Conservation (phyloP, 1,140 invertebrate genomes). For the Trigoniulus corallinus region DNA sequence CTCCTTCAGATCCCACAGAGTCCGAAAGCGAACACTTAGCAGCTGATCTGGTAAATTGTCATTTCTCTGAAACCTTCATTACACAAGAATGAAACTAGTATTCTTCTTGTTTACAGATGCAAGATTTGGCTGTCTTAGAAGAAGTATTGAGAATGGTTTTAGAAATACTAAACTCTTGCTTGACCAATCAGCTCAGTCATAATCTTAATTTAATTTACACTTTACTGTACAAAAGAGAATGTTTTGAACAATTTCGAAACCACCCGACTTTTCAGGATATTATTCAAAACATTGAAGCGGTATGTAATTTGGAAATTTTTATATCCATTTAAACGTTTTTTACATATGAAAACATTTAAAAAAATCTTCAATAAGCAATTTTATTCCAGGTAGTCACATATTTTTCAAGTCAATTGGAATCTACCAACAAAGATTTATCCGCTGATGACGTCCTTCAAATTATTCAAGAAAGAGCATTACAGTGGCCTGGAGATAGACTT, state of each 20-base stretch:
- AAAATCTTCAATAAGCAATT: no score
- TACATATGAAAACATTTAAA: background rate
- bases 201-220: constrained; percentile 95
- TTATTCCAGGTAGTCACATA: constrained; percentile 62
- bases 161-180: constrained; percentile 88
- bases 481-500: constrained; percentile 80
- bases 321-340: background rate
- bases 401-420: constrained; percentile 63
- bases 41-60: constrained; percentile 19
- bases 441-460: constrained; percentile 67
- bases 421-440: constrained; percentile 44
- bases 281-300: constrained; percentile 89
- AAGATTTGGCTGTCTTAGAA: constrained; percentile 86
- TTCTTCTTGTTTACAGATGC: constrained; percentile 32
- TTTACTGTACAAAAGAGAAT: constrained; percentile 77
- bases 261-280: constrained; percentile 89
- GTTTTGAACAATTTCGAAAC: constrained; percentile 70
- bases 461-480: constrained; percentile 67
- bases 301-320: constrained; percentile 28
- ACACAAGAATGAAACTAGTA: background rate
- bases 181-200: constrained; percentile 67
- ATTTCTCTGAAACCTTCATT: background rate
- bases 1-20: constrained; percentile 9
- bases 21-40: constrained; percentile 20
- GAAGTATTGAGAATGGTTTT: constrained; percentile 91